A percentile compares a stretch with the other conserved stretches of the same genome.
Evolutionary conservation across 2,888 invertebrate species (phyloP).

Genomic region (Cephus pulcher): DNA sequence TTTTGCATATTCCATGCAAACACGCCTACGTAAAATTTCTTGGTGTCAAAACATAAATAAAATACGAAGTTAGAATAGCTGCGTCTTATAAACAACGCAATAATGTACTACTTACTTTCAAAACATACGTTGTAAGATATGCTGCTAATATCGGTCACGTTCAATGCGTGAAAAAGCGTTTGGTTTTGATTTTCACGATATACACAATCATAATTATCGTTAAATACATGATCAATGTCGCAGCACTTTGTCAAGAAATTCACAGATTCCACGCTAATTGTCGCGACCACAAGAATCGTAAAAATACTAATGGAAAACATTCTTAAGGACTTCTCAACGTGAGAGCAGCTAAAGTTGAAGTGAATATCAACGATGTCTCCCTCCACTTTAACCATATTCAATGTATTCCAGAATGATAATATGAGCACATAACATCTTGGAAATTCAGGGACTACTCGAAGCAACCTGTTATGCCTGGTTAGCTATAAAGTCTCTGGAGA

Average conservation of each 20-base stretch:
- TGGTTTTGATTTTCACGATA: not conserved
- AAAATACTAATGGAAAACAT: not conserved
- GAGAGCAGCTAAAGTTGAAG: not conserved
- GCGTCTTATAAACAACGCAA: not conserved
- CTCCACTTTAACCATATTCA: not conserved
- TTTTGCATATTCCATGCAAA: not conserved
- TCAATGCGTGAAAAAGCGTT: not conserved
- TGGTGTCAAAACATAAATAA: not conserved
- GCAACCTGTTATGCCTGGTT: not conserved
- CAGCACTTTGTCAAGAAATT: conserved; percentile 29
- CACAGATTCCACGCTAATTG: conserved; percentile 2
- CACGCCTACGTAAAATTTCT: not conserved
- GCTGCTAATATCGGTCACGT: not conserved
- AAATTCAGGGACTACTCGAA: not conserved
- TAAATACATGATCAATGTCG: conserved; percentile 18
- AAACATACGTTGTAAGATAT: not conserved
- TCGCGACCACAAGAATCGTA: not conserved
- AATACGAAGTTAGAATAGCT: not conserved
- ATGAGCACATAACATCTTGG: not conserved
- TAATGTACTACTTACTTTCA: not conserved
- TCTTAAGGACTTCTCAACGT: not conserved
- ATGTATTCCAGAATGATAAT: not conserved
- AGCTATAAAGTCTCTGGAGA: not conserved
- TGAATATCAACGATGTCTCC: not conserved
- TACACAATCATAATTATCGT: not conserved